Base-by-base conservation (phyloP, 2,888 invertebrate species). In the Crematogaster levior region DNA sequence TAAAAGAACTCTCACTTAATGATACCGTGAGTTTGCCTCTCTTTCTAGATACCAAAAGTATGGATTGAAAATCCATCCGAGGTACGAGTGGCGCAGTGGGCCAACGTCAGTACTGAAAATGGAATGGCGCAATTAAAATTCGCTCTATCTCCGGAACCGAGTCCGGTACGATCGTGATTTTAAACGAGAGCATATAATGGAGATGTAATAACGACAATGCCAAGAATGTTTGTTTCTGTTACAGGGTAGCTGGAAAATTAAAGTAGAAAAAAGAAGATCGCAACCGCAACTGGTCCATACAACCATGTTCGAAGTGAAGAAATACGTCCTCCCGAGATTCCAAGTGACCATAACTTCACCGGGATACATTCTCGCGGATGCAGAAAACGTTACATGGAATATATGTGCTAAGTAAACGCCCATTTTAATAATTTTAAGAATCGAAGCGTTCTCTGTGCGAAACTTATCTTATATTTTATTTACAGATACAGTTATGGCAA, bases 61-160 rank as follows among this genome's bases (percentile, higher is more conserved):
- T 96, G 96, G 96, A 95, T 97, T 18, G 96, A 96, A 93, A 96
- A 96, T 87, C 97, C 97, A 0, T 94, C 95, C 0, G 96, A 96
- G 0, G 95, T 96, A 0, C 95, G 96, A 6, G 96, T 97, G 0
- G 95, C 96, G 0, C 96, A 96, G 87, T 97, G 97, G 97, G 94
- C 94, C 34, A 95, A 95, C 66, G 94, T 96, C 3, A 95, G 95
- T 58, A 96, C 96, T 0, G 95, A 96, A 83, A 94, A 96, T 30
- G 97, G 97, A 3, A 93, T 97, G 70, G 95, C 95, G 0, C 97
- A 97, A 94, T 88, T 95, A 89, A 88, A 93, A 93, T 90, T 96
- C 94, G 89, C 95, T 91, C 84, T 95, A 89, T 87, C 96, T 92
- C 9, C 95, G 93, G 60, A 94, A 83, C 93, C 94, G 0, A 93